These are phyloP conservation scores for Oncorhynchus tshawytscha DNA, from an alignment of 2,113 vertebrate genomes.

Conservation along the genomic window DNA sequence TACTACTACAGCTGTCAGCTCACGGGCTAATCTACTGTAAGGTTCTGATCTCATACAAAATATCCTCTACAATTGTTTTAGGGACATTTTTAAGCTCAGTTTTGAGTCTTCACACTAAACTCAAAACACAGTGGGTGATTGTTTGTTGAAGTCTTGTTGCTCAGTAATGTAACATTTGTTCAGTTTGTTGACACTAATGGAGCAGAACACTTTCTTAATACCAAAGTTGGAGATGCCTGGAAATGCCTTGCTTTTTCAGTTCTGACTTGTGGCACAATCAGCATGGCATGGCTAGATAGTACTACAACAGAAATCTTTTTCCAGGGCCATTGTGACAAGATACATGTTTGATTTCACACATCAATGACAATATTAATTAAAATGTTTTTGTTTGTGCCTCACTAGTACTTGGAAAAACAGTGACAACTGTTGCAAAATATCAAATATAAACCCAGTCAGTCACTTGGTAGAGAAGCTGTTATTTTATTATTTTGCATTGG, in stretches of 20 bases:
- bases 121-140: constrained; percentile 49
- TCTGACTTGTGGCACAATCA: no score
- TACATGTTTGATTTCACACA: no score
- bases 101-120: constrained; percentile 24
- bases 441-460: neutral
- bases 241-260: no score
- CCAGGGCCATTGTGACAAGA: no score
- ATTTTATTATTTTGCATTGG: neutral
- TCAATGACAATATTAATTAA: no score
- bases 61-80: constrained; percentile 18
- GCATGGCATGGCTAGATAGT: no score
- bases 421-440: constrained; percentile 11
- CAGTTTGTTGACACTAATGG: constrained; percentile 4
- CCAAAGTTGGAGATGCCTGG: neutral
- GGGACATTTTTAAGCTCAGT: constrained; percentile 17
- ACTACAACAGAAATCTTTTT: no score
- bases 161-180: constrained; percentile 35
- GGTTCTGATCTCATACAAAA: constrained; percentile 30
- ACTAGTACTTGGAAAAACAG: constrained; percentile 21
- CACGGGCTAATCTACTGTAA: constrained; percentile 35
- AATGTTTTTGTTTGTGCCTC: no score
- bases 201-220: neutral
- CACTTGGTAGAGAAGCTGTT: neutral
- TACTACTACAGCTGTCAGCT: constrained; percentile 44
- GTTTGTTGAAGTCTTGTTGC: constrained; percentile 42